phyloP scores from a whole-genome alignment of 2,113 vertebrate species.

The Scopus umbretta region DNA sequence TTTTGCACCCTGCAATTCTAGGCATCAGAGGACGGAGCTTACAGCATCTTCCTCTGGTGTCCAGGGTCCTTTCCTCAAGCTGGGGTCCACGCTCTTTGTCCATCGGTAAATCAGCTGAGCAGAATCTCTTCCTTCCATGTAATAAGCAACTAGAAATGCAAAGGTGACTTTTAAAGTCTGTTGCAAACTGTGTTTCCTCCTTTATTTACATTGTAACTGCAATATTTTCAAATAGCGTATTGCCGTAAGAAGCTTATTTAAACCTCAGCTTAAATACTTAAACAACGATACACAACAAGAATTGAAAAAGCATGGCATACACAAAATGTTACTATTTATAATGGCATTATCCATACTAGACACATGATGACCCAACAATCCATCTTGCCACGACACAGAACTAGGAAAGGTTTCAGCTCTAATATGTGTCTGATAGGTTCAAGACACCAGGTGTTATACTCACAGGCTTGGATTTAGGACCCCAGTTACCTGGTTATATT shows the following conservation, averaged over 20 bases:
- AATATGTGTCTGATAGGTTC: not conserved
- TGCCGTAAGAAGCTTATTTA: not conserved
- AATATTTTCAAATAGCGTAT: not conserved
- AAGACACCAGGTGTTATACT: not conserved
- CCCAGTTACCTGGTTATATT: not conserved
- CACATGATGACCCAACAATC: not conserved
- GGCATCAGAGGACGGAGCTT: not conserved
- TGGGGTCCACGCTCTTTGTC: conserved; percentile 86
- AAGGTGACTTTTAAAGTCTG: not conserved
- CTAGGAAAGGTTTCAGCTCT: not conserved
- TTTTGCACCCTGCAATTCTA: not conserved
- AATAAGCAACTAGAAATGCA: conserved; percentile 84
- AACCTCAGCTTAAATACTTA: not conserved
- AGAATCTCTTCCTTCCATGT: conserved; percentile 89
- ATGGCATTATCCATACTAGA: not conserved
- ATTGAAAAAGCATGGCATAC: not conserved
- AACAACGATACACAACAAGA: not conserved
- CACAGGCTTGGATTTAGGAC: not conserved
- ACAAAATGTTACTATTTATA: not conserved
- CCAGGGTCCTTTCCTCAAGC: conserved; percentile 84
- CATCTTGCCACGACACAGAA: not conserved
- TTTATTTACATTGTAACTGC: not conserved
- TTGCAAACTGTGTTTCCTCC: not conserved
- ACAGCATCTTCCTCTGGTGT: conserved; percentile 85
- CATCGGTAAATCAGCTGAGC: conserved; percentile 88